Evolutionary conservation across 2,797 vertebrate species (phyloP).

Genomic region (Florisuga fusca): DNA sequence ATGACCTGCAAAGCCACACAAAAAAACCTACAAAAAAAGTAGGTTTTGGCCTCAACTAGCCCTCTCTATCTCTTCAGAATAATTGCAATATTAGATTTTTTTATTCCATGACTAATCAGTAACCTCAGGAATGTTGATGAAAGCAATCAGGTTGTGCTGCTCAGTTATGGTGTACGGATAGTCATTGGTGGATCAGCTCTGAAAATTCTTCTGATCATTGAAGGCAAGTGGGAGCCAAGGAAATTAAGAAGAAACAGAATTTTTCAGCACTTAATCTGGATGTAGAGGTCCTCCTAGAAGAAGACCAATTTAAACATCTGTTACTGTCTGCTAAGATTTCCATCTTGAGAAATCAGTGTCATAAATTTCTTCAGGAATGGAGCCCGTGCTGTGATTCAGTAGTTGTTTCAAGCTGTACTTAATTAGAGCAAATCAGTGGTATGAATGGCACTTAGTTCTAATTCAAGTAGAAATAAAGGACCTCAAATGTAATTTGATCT

Average conservation of each 20-base stretch:
- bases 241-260: neutral
- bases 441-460: neutral
- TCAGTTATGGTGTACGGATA: neutral
- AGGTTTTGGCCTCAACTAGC: neutral
- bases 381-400: neutral
- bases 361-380: neutral
- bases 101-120: neutral
- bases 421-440: constrained; percentile 18
- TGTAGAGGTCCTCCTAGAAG: neutral
- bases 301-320: constrained; percentile 9
- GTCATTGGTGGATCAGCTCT: neutral
- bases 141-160: neutral
- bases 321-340: neutral
- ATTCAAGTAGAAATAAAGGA: neutral
- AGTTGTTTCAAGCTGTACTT: constrained; percentile 5
- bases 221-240: neutral
- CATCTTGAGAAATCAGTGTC: neutral
- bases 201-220: constrained; percentile 4
- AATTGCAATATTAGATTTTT: neutral
- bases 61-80: neutral
- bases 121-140: neutral
- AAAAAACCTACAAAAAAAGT: neutral
- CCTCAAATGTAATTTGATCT: neutral
- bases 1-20: neutral
- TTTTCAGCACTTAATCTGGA: neutral